These are phyloP conservation scores for Rhopalosiphum padi DNA, from an alignment of 1,140 invertebrate species.

Conservation along the genomic window DNA sequence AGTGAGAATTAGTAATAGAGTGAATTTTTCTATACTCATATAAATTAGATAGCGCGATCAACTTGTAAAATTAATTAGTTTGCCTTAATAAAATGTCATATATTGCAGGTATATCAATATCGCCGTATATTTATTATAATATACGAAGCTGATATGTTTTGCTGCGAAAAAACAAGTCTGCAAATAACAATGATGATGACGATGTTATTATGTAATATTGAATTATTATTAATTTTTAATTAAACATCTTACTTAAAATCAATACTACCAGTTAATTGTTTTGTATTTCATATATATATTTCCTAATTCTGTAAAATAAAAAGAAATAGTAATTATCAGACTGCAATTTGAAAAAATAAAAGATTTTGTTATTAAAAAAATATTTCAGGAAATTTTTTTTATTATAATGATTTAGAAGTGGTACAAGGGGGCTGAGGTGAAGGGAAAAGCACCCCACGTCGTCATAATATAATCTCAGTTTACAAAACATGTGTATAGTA, in stretches of 20 bases:
- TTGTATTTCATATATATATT: too few species aligned
- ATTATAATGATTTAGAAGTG: not conserved
- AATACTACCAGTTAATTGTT: not conserved
- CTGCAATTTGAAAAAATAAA: not conserved
- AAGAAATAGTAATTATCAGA: not conserved
- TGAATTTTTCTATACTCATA: too few species aligned
- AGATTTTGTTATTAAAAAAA: not conserved
- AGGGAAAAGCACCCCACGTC: not conserved
- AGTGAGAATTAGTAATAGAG: not conserved
- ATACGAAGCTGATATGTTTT: not conserved
- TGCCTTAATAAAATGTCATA: not conserved
- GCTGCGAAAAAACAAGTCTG: not conserved
- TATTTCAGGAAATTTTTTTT: not conserved
- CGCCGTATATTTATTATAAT: not conserved
- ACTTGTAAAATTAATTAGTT: not conserved
- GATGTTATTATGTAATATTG: not conserved
- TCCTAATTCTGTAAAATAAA: too few species aligned
- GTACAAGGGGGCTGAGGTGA: not conserved
- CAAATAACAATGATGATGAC: not conserved
- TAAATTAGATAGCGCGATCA: not conserved
- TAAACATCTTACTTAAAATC: not conserved
- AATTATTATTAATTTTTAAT: too few species aligned
- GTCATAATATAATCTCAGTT: not conserved
- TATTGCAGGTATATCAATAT: not conserved
- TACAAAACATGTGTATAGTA: not conserved